These are phyloP conservation scores for Drosophila serrata DNA, from an alignment of 1,140 invertebrate genomes.

Conservation along the genomic window DNA sequence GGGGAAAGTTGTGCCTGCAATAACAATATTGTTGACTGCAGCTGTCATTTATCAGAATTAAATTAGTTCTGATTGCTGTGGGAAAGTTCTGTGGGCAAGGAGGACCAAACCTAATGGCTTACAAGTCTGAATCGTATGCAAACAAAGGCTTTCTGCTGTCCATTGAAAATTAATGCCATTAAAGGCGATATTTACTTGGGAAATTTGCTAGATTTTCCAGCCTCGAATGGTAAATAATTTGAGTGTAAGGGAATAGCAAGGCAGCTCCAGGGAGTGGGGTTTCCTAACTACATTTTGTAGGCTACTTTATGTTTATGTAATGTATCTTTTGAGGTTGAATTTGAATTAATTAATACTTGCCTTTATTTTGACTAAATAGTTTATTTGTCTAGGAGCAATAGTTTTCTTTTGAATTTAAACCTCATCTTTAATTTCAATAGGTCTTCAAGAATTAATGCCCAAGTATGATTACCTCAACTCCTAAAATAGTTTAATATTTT, in stretches of 20 bases:
- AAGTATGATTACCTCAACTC: neutral
- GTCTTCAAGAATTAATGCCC: too few species aligned
- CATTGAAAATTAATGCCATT: conserved; percentile 50
- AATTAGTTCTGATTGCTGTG: conserved; percentile 60
- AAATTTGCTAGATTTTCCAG: conserved; percentile 3
- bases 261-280: neutral
- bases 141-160: conserved; percentile 21
- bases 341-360: neutral
- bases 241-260: neutral
- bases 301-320: too few species aligned
- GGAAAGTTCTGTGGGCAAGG: conserved; percentile 23
- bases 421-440: neutral
- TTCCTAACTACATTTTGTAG: neutral
- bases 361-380: neutral
- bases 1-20: conserved; percentile 35
- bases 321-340: neutral
- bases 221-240: conserved; percentile 12
- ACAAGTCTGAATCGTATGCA: conserved; percentile 23
- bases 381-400: too few species aligned
- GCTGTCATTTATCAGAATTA: conserved; percentile 59
- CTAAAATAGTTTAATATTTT: neutral
- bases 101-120: conserved; percentile 11
- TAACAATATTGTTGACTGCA: conserved; percentile 53
- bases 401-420: neutral
- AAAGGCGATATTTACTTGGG: conserved; percentile 14